Conservation (phyloP, 2,888 invertebrate species). For the Eristalinus aeneus region DNA sequence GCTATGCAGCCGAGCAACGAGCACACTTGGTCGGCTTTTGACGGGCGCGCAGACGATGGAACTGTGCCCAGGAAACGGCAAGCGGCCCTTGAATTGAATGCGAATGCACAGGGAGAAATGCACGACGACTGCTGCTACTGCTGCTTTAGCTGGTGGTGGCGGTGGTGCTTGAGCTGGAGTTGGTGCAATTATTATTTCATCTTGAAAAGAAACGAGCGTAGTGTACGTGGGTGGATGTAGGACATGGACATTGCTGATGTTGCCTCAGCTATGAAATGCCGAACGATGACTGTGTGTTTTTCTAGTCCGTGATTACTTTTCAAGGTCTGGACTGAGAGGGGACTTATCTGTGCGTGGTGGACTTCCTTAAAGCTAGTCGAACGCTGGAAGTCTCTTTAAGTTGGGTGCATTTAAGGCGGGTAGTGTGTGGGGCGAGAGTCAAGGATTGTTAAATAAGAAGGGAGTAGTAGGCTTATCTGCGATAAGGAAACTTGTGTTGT, state of each 20-base stretch:
- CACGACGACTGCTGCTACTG: too few species aligned
- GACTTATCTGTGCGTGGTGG: neutral
- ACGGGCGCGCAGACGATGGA: conserved; percentile 11
- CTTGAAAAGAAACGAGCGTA: neutral
- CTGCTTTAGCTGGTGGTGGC: too few species aligned
- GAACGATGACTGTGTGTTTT: conserved; percentile 42
- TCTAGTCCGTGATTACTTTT: conserved; percentile 48
- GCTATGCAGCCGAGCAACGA: conserved; percentile 42
- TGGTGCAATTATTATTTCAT: conserved; percentile 30
- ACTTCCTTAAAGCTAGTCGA: neutral
- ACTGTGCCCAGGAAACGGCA: neutral
- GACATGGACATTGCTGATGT: conserved; percentile 17
- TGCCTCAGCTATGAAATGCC: neutral
- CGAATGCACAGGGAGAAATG: neutral
- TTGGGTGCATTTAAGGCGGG: neutral
- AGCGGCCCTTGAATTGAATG: conserved; percentile 49
- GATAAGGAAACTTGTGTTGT: too few species aligned
- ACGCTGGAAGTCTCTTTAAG: neutral
- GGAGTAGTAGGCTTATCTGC: too few species aligned
- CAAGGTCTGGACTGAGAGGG: conserved; percentile 28
- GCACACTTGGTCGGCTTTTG: conserved; percentile 27
- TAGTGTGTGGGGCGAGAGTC: neutral
- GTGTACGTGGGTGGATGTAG: conserved; percentile 18
- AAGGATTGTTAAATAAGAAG: too few species aligned
- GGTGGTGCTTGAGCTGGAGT: conserved; percentile 12